phyloP scores from a whole-genome alignment of 2,113 vertebrate genomes.

The Thinocorus orbignyianus region DNA sequence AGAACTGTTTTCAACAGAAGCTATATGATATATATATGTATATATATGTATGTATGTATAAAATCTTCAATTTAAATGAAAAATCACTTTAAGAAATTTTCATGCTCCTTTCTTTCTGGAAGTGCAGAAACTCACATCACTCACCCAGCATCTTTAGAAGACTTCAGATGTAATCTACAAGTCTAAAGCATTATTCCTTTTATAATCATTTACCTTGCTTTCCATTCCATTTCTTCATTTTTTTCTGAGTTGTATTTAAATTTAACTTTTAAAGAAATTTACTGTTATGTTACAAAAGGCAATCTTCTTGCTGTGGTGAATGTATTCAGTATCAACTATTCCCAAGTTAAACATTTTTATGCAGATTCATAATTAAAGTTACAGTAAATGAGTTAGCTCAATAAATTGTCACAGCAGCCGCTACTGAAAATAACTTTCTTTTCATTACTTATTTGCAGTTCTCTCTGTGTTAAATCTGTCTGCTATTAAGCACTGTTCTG shows the following conservation, averaged over 20 bases:
- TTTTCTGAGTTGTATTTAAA: neutral
- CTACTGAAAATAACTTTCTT: neutral
- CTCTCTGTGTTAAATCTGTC: neutral
- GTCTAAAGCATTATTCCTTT: neutral
- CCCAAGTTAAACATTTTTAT: slow-evolving; percentile 18
- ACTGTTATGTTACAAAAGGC: neutral
- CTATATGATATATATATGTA: neutral
- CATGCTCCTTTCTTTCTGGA: neutral
- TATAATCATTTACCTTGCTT: neutral
- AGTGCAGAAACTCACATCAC: neutral
- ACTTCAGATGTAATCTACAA: neutral
- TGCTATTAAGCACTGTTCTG: neutral
- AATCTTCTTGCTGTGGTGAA: neutral
- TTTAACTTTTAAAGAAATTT: neutral
- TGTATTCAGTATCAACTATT: neutral
- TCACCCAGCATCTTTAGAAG: neutral
- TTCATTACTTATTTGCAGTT: neutral
- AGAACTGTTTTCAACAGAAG: neutral
- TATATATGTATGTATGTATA: too few species aligned
- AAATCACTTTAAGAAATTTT: neutral
- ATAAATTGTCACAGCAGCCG: neutral
- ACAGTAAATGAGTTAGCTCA: slow-evolving; percentile 2
- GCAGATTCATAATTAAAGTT: slow-evolving; percentile 27
- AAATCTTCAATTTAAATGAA: neutral
- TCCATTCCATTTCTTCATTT: neutral